These are phyloP conservation scores for Heliconius hewitsoni DNA, from an alignment of 1,140 invertebrate species.

Conservation along the genomic window DNA sequence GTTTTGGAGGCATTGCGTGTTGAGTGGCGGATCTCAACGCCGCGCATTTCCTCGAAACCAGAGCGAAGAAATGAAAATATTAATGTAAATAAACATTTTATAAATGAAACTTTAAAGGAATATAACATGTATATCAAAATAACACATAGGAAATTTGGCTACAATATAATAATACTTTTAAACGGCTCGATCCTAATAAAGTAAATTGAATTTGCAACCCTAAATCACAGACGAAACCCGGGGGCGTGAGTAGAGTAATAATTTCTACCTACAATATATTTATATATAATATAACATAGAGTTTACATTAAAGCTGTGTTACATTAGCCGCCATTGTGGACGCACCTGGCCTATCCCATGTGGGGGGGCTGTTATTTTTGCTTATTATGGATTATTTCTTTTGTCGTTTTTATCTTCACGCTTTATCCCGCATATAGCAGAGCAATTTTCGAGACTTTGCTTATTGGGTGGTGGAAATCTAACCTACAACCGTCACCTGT, in stretches of 20 bases:
- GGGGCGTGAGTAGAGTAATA: constrained; percentile 8
- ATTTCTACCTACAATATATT: not conserved
- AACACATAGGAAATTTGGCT: too few relatives aligned
- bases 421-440: not conserved
- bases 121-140: too few relatives aligned
- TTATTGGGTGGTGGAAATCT: too few relatives aligned
- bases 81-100: too few relatives aligned
- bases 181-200: too few relatives aligned
- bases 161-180: too few relatives aligned
- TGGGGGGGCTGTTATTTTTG: constrained; percentile 25
- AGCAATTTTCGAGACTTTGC: too few relatives aligned
- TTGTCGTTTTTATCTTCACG: not conserved
- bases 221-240: not conserved
- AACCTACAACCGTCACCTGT: not conserved
- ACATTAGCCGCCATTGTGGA: constrained; percentile 50
- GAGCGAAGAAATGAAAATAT: too few relatives aligned
- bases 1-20: too few relatives aligned
- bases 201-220: not conserved
- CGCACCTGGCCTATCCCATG: constrained; percentile 51
- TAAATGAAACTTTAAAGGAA: too few relatives aligned
- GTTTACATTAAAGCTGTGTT: constrained; percentile 30
- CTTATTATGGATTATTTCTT: not conserved
- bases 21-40: too few relatives aligned
- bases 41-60: too few relatives aligned
- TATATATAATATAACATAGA: constrained; percentile 5